Conservation (phyloP, 2,888 invertebrate genomes). For the Melieria picta region DNA sequence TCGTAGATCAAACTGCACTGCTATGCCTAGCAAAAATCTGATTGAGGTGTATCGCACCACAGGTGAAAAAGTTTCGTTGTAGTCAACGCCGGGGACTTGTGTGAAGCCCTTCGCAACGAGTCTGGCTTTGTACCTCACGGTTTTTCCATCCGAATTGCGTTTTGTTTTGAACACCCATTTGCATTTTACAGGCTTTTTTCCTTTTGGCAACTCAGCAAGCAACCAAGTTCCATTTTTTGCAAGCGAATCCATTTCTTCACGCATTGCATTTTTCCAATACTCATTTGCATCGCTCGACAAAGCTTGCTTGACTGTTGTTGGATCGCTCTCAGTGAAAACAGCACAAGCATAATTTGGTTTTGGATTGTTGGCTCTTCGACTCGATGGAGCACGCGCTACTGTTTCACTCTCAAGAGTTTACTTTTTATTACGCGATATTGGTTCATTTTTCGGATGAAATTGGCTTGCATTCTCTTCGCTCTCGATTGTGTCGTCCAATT, state of each 20-base stretch:
- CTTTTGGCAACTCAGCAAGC: slow-evolving; percentile 10
- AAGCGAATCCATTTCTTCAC: slow-evolving; percentile 21
- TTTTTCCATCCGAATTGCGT: background rate
- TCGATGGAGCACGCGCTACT: slow-evolving; percentile 24
- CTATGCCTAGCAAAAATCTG: slow-evolving; percentile 23
- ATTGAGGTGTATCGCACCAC: slow-evolving; percentile 22
- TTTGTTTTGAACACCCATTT: slow-evolving; percentile 25
- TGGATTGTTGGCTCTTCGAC: slow-evolving; percentile 29
- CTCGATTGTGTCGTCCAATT: slow-evolving; percentile 5
- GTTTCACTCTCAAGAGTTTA: background rate
- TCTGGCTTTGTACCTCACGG: slow-evolving; percentile 18
- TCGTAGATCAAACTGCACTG: slow-evolving; percentile 39
- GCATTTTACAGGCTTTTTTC: slow-evolving; percentile 14
- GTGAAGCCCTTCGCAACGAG: slow-evolving; percentile 21
- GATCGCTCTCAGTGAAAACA: slow-evolving; percentile 19
- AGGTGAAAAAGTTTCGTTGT: slow-evolving; percentile 23
- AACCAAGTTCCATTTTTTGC: slow-evolving; percentile 18
- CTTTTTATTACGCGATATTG: background rate
- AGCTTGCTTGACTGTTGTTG: slow-evolving; percentile 28
- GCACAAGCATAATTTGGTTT: slow-evolving; percentile 31
- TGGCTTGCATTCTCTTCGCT: background rate
- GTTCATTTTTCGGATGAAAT: too few species aligned
- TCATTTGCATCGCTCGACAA: slow-evolving; percentile 26
- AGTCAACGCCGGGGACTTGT: slow-evolving; percentile 19
- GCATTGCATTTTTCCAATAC: slow-evolving; percentile 17